Evolutionary conservation across 2,888 invertebrate species (phyloP).

Genomic region (Stenotaenia linearis): DNA sequence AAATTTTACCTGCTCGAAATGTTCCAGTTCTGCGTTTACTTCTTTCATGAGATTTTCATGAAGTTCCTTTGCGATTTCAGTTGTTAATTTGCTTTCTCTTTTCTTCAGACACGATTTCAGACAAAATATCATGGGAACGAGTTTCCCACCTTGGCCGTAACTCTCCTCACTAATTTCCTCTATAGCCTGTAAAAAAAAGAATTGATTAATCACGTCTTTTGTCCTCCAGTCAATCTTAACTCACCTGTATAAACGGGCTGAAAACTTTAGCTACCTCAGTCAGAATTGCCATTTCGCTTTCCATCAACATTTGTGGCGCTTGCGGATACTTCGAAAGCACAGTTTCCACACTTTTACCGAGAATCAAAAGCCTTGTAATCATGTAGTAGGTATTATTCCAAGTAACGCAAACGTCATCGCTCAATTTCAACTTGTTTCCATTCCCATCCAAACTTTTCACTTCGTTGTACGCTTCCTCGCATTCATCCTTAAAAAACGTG

Average conservation of each 20-base stretch:
- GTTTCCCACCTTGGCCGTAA: neutral
- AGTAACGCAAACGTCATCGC: neutral
- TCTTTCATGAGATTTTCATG: neutral
- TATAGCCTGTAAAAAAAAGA: neutral
- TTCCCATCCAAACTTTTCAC: neutral
- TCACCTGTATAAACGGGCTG: neutral
- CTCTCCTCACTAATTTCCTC: neutral
- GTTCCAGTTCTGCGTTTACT: neutral
- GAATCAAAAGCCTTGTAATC: neutral
- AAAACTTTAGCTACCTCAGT: neutral
- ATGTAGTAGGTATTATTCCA: neutral
- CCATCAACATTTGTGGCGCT: neutral
- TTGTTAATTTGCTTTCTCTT: neutral
- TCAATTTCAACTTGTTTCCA: neutral
- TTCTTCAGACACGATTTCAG: neutral
- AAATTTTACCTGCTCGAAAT: neutral
- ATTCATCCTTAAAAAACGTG: neutral
- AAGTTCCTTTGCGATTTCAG: neutral
- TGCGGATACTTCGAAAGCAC: neutral
- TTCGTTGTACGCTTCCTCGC: neutral
- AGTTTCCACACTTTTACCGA: neutral
- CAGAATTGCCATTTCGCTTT: neutral
- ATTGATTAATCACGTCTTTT: neutral
- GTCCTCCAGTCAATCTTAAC: no score
- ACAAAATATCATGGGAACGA: neutral